Evolutionary conservation across 1,140 invertebrate species (phyloP).

Genomic region (Pomacea maculata): DNA sequence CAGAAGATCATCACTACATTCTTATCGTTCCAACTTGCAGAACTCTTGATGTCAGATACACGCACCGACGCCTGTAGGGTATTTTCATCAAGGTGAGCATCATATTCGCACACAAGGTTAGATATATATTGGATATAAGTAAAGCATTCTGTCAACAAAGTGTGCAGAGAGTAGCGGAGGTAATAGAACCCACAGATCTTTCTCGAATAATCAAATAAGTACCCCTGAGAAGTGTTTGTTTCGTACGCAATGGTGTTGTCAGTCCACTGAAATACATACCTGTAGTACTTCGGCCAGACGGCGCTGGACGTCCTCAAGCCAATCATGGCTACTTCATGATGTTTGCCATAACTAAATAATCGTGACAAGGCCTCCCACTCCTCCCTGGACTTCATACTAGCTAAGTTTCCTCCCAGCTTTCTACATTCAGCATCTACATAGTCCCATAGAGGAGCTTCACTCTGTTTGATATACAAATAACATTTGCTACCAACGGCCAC

Average conservation of each 20-base stretch:
- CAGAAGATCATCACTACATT: not conserved
- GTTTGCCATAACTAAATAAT: not conserved
- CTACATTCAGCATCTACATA: not conserved
- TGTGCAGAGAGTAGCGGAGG: not conserved
- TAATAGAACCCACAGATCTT: not conserved
- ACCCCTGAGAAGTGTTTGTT: not conserved
- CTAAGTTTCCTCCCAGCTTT: slow-evolving; percentile 4
- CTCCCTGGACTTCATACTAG: not conserved
- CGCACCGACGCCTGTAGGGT: not conserved
- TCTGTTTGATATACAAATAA: too few relatives aligned
- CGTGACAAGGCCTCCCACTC: not conserved
- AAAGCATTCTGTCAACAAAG: not conserved
- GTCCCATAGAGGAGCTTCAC: too few relatives aligned
- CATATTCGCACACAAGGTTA: not conserved
- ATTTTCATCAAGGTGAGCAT: not conserved
- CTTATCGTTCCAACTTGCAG: not conserved
- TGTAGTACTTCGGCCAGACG: not conserved
- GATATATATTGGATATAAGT: not conserved
- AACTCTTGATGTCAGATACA: not conserved
- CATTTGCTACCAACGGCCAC: not conserved
- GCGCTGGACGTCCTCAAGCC: not conserved
- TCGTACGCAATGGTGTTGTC: slow-evolving; percentile 2
- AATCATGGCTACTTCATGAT: not conserved
- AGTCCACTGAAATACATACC: not conserved
- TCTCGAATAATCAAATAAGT: not conserved